phyloP scores from a whole-genome alignment of 2,113 vertebrate species.

The Phoenicopterus ruber region DNA sequence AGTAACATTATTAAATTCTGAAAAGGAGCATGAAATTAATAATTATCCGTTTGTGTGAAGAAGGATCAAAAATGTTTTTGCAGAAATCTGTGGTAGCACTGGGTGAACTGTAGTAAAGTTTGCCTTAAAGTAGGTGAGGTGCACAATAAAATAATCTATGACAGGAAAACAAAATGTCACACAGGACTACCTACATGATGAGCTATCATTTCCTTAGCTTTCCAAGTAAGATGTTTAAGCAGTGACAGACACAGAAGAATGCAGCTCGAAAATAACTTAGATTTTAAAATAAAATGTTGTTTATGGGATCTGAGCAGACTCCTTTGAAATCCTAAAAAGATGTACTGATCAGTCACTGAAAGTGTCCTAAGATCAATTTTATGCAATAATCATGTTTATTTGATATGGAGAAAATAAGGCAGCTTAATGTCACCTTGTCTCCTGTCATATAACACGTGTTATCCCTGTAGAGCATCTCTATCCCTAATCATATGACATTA shows the following conservation, averaged over 20 bases:
- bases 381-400: background rate
- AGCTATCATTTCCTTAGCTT: background rate
- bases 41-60: background rate
- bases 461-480: background rate
- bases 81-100: background rate
- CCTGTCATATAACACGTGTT: background rate
- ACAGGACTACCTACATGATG: background rate
- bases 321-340: background rate
- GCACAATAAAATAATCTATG: background rate
- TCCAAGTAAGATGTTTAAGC: background rate
- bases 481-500: background rate
- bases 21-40: conserved; percentile 15
- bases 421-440: background rate
- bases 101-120: background rate
- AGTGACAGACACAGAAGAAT: background rate
- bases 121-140: background rate
- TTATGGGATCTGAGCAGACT: background rate
- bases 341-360: background rate
- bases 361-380: background rate
- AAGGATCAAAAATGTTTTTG: background rate
- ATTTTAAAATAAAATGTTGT: conserved; percentile 1
- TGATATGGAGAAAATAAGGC: background rate
- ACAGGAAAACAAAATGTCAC: background rate
- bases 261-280: background rate
- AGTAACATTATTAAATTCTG: background rate